Conservation (phyloP, 2,888 invertebrate species). For the Papilio gigon region DNA sequence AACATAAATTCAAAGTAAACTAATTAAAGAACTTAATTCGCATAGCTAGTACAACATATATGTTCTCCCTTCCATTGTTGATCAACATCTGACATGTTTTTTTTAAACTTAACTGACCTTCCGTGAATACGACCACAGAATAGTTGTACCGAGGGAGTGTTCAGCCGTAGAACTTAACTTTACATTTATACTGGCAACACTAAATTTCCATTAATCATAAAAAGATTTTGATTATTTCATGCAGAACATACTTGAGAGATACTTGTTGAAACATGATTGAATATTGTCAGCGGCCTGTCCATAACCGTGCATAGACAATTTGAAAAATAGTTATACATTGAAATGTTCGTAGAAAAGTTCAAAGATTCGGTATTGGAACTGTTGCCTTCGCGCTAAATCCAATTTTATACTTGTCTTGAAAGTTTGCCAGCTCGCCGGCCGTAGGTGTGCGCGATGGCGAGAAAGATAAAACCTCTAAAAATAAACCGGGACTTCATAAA, state of each 20-base stretch:
- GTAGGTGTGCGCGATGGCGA: conserved; percentile 76
- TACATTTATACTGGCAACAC: background rate
- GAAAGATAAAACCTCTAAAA: conserved; percentile 79
- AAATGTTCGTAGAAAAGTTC: background rate
- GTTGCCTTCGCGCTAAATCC: conserved; percentile 59
- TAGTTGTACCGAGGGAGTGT: background rate
- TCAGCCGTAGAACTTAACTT: background rate
- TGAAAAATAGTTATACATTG: background rate
- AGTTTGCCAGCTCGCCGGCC: conserved; percentile 65
- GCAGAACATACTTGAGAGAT: background rate
- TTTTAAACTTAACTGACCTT: too few relatives aligned
- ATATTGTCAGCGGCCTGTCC: background rate
- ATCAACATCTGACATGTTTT: too few relatives aligned
- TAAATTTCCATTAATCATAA: background rate
- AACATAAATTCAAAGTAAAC: too few relatives aligned
- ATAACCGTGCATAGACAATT: background rate
- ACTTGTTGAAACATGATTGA: background rate
- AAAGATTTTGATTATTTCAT: background rate
- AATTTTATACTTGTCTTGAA: conserved; percentile 79
- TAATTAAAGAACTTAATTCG: too few relatives aligned
- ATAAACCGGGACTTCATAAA: conserved; percentile 74
- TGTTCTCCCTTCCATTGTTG: too few relatives aligned
- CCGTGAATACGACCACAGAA: background rate
- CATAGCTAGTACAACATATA: too few relatives aligned
- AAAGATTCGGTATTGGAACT: conserved; percentile 42